Evolutionary conservation across 2,888 invertebrate species (phyloP), one percentile per base, ranked within the genome.

Genomic region (Odontothrips loti): DNA sequence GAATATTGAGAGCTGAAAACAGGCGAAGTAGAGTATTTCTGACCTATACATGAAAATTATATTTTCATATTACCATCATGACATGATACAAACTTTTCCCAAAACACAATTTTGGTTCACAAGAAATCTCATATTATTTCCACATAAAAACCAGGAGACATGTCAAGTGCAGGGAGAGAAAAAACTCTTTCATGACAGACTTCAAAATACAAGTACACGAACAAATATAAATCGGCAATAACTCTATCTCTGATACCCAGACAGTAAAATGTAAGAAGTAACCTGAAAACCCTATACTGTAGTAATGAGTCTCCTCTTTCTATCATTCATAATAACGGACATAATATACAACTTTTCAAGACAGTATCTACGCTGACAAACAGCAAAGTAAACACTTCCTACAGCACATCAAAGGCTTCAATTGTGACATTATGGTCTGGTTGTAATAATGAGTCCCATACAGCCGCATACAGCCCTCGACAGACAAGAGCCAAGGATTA

Each of bases 391-490:
- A 23, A 75, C 68, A 75, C 68, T 75, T 58, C 0, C 68, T 75
- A 75, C 68, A 75, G 68, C 27, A 27, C 68, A 75, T 27, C 68
- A 75, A 58, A 75, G 68, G 68, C 68, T 75, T 75, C 68, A 68
- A 27, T 75, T 12, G 17, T 75, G 23, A 75, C 27, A 75, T 43
- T 43, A 4, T 2, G 34, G 27, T 75, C 68, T 75, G 68, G 12
- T 27, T 27, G 68, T 12, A 75, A 43, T 43, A 43, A 9, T 75
- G 68, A 75, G 27, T 9, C 27, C 20, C 58, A 6, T 58, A 20
- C 6, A 43, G 34, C 34, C 27, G 6, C 58, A 6, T 58, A 20
- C 6, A 43, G 34, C 34, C 34, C 34, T 43, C 34, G 34, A 43
- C 34, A 43, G 34, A 43, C 6, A 43, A 43, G 34, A 43, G 34